Evolutionary conservation across 2,888 invertebrate genomes (phyloP).

Genomic region (Doris montereyensis): DNA sequence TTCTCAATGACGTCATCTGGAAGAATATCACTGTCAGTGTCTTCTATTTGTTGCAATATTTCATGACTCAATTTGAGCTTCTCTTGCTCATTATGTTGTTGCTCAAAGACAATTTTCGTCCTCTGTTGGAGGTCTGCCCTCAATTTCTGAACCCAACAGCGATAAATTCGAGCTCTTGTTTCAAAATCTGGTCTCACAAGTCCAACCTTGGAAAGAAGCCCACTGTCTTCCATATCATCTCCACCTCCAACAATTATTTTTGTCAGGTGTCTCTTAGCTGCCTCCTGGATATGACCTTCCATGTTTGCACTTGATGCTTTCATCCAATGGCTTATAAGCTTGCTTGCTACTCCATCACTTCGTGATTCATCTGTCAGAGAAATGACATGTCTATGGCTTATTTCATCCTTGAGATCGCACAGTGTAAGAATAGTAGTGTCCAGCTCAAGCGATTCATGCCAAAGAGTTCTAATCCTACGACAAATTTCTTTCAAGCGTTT

Average conservation of each 20-base stretch:
- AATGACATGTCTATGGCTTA: conserved; percentile 2
- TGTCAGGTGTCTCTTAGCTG: conserved; percentile 18
- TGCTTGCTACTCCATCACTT: neutral
- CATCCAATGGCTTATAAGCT: conserved; percentile 28
- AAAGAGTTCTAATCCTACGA: neutral
- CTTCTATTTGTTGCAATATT: neutral
- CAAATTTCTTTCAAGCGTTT: conserved; percentile 8
- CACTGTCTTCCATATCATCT: neutral
- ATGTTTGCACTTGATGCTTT: conserved; percentile 38
- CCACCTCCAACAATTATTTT: conserved; percentile 12
- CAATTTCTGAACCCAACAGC: conserved; percentile 15
- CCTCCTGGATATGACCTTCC: conserved; percentile 28
- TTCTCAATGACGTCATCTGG: conserved; percentile 35
- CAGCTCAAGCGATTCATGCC: conserved; percentile 32
- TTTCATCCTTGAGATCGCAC: conserved; percentile 26
- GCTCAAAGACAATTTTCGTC: neutral
- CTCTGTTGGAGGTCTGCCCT: neutral
- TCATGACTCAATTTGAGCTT: neutral
- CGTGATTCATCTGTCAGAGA: conserved; percentile 31
- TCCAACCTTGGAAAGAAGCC: neutral
- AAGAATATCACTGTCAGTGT: conserved; percentile 34
- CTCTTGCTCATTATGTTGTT: too few relatives aligned
- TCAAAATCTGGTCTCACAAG: neutral
- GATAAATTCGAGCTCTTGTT: conserved; percentile 23
- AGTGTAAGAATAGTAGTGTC: conserved; percentile 33